Evolutionary conservation across 2,888 invertebrate genomes (phyloP).

Genomic region (Dusona sp.): DNA sequence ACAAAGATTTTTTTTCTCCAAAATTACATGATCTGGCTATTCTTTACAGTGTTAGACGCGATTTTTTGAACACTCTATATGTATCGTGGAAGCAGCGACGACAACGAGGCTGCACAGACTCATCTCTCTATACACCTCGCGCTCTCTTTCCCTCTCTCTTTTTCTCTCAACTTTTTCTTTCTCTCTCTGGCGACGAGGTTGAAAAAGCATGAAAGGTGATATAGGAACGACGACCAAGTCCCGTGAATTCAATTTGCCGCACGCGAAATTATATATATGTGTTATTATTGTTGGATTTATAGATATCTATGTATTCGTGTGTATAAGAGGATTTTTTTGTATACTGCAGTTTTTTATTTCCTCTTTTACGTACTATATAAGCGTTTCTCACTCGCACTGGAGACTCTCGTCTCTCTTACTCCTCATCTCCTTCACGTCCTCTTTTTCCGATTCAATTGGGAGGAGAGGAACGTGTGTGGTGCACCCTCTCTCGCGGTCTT

Average conservation of each 20-base stretch:
- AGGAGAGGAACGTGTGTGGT: conserved; percentile 57
- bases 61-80: background rate
- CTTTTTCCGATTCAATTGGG: conserved; percentile 57
- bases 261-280: conserved; percentile 55
- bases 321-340: background rate
- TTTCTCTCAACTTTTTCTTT: background rate
- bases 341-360: conserved; percentile 32
- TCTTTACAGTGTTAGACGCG: background rate
- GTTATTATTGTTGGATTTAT: conserved; percentile 52
- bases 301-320: background rate
- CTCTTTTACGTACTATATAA: background rate
- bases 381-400: conserved; percentile 4
- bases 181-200: conserved; percentile 21
- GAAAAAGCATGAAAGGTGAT: conserved; percentile 47
- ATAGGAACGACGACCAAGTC: conserved; percentile 26
- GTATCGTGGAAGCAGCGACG: background rate
- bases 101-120: conserved; percentile 27
- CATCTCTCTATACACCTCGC: conserved; percentile 17
- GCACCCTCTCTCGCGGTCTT: conserved; percentile 32
- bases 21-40: background rate
- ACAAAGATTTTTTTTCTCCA: background rate
- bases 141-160: conserved; percentile 18
- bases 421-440: conserved; percentile 25
- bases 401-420: conserved; percentile 8
- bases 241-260: conserved; percentile 63